These are phyloP conservation scores for Clarias macrocephalus DNA, from an alignment of 2,113 vertebrate genomes.

Conservation along the genomic window DNA sequence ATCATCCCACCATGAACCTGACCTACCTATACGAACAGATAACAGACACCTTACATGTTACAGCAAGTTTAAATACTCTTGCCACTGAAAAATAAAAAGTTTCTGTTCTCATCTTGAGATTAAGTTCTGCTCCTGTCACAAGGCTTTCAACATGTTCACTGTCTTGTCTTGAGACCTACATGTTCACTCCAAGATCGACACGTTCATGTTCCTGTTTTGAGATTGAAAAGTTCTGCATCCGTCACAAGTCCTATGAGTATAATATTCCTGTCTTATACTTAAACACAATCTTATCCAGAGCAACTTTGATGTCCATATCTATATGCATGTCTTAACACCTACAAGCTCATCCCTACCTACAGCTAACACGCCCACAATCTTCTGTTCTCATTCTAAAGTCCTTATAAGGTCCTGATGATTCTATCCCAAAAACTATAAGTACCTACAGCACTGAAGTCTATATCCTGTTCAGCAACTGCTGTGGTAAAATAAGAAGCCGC, in stretches of 20 bases:
- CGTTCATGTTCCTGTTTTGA: neutral
- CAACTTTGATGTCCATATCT: neutral
- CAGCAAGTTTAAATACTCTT: no score
- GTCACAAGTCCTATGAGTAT: neutral
- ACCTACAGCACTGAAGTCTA: neutral
- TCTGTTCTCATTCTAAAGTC: neutral
- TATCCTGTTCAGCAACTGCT: neutral
- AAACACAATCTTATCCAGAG: neutral
- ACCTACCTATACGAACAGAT: constrained; percentile 79
- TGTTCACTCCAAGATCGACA: neutral
- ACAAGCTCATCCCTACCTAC: neutral
- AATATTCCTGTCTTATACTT: neutral
- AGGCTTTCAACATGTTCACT: neutral
- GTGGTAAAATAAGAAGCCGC: neutral
- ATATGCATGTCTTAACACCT: neutral
- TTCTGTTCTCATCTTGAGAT: neutral
- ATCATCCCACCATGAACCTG: constrained; percentile 90
- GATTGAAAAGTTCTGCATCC: neutral
- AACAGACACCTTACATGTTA: neutral
- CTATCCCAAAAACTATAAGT: neutral
- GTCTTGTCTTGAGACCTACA: neutral
- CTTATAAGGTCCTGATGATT: neutral
- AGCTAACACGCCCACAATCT: neutral
- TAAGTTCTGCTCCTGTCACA: neutral
- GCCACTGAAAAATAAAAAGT: neutral